These are phyloP conservation scores for Eupithecia subfuscata DNA, from an alignment of 2,888 invertebrate species.

Conservation along the genomic window DNA sequence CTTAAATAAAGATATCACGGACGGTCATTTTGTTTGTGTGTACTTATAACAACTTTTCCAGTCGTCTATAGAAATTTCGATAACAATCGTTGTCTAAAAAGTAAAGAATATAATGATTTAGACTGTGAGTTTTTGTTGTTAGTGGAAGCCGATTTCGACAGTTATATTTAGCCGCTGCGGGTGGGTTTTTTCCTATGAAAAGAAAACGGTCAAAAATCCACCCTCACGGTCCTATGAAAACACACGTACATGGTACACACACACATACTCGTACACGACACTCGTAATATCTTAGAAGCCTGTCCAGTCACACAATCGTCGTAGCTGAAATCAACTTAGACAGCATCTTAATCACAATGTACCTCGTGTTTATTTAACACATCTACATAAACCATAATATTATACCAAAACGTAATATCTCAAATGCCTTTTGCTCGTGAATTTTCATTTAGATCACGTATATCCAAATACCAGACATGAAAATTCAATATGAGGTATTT, in stretches of 20 bases:
- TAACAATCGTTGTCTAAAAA: too few relatives aligned
- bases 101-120: too few relatives aligned
- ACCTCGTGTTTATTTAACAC: neutral
- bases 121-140: neutral
- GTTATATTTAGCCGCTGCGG: too few relatives aligned
- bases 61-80: too few relatives aligned
- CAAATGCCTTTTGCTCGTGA: neutral
- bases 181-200: neutral
- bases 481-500: constrained; percentile 25
- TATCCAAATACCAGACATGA: constrained; percentile 17
- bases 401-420: neutral
- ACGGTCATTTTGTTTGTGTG: too few relatives aligned
- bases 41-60: too few relatives aligned
- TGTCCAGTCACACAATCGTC: too few relatives aligned
- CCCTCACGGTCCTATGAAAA: too few relatives aligned
- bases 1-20: neutral
- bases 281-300: too few relatives aligned
- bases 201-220: neutral
- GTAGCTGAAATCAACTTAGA: neutral
- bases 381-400: neutral
- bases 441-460: constrained; percentile 10
- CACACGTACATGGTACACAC: too few relatives aligned
- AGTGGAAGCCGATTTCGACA: too few relatives aligned
- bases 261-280: too few relatives aligned
- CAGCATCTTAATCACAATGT: neutral